These are phyloP conservation scores for Oncorhynchus nerka DNA, from an alignment of 2,113 vertebrate species.

Conservation along the genomic window DNA sequence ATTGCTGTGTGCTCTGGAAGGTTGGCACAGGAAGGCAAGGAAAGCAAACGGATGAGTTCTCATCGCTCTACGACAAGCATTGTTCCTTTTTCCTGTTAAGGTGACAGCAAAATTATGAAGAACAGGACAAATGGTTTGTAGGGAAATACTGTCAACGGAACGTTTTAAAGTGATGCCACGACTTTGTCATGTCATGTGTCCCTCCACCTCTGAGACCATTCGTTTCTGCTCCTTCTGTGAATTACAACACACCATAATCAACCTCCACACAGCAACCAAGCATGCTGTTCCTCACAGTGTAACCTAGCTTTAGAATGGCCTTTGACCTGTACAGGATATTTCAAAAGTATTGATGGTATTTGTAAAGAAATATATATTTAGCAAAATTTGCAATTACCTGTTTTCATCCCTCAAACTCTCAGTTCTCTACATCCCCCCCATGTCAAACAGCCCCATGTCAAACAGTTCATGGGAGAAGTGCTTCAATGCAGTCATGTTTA, in stretches of 20 bases:
- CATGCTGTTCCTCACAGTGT: slow-evolving; percentile 14
- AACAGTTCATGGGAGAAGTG: too few species aligned
- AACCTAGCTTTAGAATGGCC: slow-evolving; percentile 43
- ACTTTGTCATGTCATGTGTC: background rate
- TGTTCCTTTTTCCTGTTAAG: background rate
- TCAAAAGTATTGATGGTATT: slow-evolving; percentile 68
- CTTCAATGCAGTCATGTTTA: too few species aligned
- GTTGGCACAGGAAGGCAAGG: slow-evolving; percentile 1
- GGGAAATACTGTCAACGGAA: background rate
- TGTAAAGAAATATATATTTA: background rate
- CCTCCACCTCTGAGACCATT: slow-evolving; percentile 12
- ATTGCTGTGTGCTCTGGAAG: slow-evolving; percentile 24
- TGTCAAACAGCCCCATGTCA: background rate
- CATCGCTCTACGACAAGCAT: background rate
- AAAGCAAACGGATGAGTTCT: background rate
- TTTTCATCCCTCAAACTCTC: background rate
- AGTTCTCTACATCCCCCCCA: background rate
- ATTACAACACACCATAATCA: slow-evolving; percentile 53
- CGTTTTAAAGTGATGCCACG: background rate
- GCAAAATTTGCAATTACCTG: too few species aligned
- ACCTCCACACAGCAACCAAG: slow-evolving; percentile 45
- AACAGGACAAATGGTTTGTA: background rate
- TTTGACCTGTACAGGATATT: slow-evolving; percentile 58
- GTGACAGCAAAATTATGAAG: background rate
- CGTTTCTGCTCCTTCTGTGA: slow-evolving; percentile 23